Conservation (phyloP, 2,113 vertebrate species). For the Lasiurus cinereus region DNA sequence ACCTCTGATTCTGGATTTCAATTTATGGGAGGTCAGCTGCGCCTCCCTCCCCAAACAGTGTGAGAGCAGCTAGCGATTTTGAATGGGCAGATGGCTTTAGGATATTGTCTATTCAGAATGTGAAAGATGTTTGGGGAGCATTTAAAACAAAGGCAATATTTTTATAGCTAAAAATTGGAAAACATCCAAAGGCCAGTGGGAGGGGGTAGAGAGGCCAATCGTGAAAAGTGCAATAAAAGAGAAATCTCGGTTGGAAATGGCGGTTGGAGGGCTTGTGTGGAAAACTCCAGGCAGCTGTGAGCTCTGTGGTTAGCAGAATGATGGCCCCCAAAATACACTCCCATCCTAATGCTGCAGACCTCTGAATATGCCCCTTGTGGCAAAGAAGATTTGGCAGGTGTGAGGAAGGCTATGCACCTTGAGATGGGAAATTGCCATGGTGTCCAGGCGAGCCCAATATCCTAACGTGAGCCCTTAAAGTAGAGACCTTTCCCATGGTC, state of each 20-base stretch:
- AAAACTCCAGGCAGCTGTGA: fast-evolving
- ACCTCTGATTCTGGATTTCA: slow-evolving; percentile 76
- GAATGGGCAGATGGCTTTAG: background rate
- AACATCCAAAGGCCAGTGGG: background rate
- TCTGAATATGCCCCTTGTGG: fast-evolving
- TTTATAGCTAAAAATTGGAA: slow-evolving; percentile 18
- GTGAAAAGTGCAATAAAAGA: background rate
- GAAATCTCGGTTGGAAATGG: background rate
- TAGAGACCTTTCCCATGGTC: background rate
- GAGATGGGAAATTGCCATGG: fast-evolving
- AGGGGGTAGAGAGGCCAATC: background rate
- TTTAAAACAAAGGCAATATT: background rate
- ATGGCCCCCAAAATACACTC: fast-evolving
- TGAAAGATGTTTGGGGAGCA: background rate
- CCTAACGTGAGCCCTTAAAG: background rate
- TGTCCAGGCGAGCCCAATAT: background rate
- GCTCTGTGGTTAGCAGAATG: fast-evolving
- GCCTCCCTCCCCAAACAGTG: background rate
- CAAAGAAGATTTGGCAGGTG: background rate
- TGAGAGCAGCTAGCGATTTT: background rate
- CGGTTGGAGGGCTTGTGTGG: fast-evolving
- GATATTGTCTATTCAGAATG: background rate
- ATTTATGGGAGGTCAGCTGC: background rate
- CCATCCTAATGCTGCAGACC: no score
- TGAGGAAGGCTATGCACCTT: fast-evolving